Evolutionary conservation across 2,113 vertebrate genomes (phyloP).

Genomic region (Nansenia antarctica): DNA sequence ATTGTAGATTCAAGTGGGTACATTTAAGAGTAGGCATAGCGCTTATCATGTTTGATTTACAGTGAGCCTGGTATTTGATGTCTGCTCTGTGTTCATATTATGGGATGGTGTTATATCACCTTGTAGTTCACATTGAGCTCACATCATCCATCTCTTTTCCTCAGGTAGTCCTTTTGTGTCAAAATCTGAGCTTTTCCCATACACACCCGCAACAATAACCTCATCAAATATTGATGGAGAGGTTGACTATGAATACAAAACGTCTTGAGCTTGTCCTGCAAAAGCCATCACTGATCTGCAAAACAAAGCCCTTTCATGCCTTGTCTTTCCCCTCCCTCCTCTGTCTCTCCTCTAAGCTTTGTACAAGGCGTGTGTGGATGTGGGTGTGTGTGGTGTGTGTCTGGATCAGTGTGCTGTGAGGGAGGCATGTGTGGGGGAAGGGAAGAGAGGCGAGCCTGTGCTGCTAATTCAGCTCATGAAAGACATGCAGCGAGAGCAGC

Average conservation of each 20-base stretch:
- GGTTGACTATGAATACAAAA: slow-evolving; percentile 33
- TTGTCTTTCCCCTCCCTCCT: slow-evolving; percentile 43
- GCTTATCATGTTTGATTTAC: background rate
- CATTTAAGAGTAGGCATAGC: background rate
- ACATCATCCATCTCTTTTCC: background rate
- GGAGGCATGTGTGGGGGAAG: slow-evolving; percentile 52
- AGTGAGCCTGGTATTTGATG: background rate
- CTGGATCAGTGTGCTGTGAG: slow-evolving; percentile 57
- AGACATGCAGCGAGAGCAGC: slow-evolving; percentile 76
- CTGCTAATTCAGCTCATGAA: slow-evolving; percentile 80
- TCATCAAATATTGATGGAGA: slow-evolving; percentile 36
- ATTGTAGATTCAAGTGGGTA: background rate
- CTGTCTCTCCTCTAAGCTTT: slow-evolving; percentile 49
- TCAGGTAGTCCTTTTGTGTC: background rate
- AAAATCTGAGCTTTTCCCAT: background rate
- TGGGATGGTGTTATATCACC: too few relatives aligned
- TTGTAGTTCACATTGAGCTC: too few relatives aligned
- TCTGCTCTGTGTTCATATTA: background rate
- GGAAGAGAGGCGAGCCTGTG: slow-evolving; percentile 62
- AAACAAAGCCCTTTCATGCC: slow-evolving; percentile 69
- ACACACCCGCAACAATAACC: background rate
- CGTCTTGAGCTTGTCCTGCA: slow-evolving; percentile 36
- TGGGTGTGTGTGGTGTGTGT: slow-evolving; percentile 43
- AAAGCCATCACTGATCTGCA: slow-evolving; percentile 62
- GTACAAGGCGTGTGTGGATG: slow-evolving; percentile 57